Evolutionary conservation across 2,888 invertebrate species (phyloP), one percentile per base, ranked within the genome.

Genomic region (Leucania comma): DNA sequence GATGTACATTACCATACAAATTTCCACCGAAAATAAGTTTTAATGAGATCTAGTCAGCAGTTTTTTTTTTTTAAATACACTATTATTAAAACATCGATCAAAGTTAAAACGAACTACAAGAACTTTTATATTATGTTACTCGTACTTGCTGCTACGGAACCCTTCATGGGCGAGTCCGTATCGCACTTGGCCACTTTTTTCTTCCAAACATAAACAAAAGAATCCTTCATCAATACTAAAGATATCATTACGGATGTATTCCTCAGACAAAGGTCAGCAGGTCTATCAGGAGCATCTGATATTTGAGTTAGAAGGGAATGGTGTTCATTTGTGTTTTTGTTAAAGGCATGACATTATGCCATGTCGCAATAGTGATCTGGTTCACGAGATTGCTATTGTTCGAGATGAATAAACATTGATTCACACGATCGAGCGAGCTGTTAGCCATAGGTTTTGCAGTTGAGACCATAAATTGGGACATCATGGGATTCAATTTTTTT

Each of bases 271-370:
- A 79, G 78, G 81, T 79, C 72, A 72, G 20, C 53, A 26, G 48
- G 5, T 22, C 14, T 68, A 81, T 79, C 67, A 77, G 65, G 69
- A 77, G 46, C 80, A 84, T 82, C 81, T 79, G 83, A 80, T 83
- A 83, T 84, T 83, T 83, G 71, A 71, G 69, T 82, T 84, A 79
- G 83, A 84, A 80, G 80, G 77, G 85, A 83, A 68, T 81, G 61
- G 72, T n/a, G 56, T 62, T 84, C 70, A 48, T 74, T 81, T 79
- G 84, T 84, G 77, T 79, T 35, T 79, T 79, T 79, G 57, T 65
- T 53, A 9, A 54, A 64, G 73, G 35, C 78, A 46, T 72, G 78
- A 81, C 81, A 81, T 79, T 79, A 42, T 32, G 32, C 22, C 17
- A 5, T 70, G 72, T 72, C 29, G 78, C 72, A 81, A 81, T 67